A percentile compares a stretch with the other conserved stretches of the same genome.
Conservation (phyloP, 2,113 vertebrate genomes). For the Amazona guildingii region DNA sequence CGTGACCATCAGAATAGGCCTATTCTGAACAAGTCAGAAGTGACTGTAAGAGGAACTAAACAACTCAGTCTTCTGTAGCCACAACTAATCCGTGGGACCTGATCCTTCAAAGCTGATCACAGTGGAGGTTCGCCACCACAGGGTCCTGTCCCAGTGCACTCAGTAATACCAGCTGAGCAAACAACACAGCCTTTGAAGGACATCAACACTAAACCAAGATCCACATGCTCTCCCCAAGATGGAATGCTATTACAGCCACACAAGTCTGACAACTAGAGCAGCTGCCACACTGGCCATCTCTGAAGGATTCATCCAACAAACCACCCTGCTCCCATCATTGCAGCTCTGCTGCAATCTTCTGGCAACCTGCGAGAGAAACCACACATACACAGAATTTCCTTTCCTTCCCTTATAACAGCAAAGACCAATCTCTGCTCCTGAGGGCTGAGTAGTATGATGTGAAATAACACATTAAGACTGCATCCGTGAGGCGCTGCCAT, state of each 20-base stretch:
- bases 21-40: neutral
- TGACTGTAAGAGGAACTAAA: neutral
- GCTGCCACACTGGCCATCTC: neutral
- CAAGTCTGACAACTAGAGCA: neutral
- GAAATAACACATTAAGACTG: neutral
- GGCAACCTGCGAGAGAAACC: accelerated
- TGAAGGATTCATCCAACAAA: neutral
- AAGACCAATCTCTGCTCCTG: neutral
- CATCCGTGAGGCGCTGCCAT: neutral
- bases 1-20: neutral
- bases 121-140: neutral
- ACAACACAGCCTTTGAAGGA: neutral
- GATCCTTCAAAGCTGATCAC: neutral
- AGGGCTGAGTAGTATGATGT: accelerated
- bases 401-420: neutral
- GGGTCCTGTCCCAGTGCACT: accelerated
- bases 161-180: neutral
- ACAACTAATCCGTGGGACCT: neutral
- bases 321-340: neutral
- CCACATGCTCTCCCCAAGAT: neutral
- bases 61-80: neutral
- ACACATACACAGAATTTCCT: accelerated
- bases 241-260: neutral
- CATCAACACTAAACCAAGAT: neutral
- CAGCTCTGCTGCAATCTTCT: neutral